phyloP scores from a whole-genome alignment of 2,113 vertebrate species.

The Sturnus vulgaris region DNA sequence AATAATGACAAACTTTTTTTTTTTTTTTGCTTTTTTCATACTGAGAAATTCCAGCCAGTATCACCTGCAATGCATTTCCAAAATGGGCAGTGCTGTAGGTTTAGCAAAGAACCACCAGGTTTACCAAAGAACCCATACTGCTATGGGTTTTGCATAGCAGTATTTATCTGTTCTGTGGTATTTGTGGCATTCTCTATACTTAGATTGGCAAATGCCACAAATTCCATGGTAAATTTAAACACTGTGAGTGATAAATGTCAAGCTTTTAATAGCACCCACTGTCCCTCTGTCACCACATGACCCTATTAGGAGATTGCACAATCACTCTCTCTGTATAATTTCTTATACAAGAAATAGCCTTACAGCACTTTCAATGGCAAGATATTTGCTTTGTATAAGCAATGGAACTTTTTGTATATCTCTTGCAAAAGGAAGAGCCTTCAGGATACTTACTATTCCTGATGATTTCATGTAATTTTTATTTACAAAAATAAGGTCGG shows the following conservation, averaged over 20 bases:
- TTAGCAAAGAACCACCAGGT: neutral
- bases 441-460: neutral
- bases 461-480: neutral
- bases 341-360: neutral
- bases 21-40: neutral
- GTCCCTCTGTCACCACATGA: neutral
- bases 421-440: neutral
- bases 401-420: neutral
- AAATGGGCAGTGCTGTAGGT: fast-evolving
- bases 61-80: neutral
- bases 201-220: conserved; percentile 55
- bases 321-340: neutral
- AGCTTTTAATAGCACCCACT: conserved; percentile 56
- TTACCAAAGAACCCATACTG: too few species aligned
- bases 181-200: conserved; percentile 60
- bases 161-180: conserved; percentile 49
- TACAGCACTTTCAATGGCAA: neutral
- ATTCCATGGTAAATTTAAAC: conserved; percentile 55
- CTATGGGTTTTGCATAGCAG: neutral
- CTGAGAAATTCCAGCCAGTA: neutral
- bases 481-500: neutral
- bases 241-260: conserved; percentile 61
- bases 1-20: neutral
- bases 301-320: conserved; percentile 43
- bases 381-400: neutral